A percentile compares a stretch with the other conserved stretches of the same genome.
Conservation (phyloP, 2,888 invertebrate genomes). For the Aporophyla nigra region DNA sequence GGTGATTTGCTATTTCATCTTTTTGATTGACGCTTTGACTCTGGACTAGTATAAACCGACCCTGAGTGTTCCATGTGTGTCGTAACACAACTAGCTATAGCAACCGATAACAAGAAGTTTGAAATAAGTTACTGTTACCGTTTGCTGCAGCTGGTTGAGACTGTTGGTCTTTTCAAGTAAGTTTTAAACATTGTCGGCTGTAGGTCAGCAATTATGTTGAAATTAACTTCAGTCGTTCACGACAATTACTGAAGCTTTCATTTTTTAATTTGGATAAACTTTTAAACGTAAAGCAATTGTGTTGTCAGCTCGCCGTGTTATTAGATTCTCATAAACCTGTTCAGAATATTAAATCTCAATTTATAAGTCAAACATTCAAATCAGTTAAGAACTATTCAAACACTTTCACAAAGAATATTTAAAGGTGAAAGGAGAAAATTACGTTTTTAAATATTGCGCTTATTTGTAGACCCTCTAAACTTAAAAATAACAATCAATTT, state of each 20-base stretch:
- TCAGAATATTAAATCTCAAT: neutral
- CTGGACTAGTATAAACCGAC: too few species aligned
- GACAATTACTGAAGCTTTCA: neutral
- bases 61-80: neutral
- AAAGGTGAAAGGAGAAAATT: neutral
- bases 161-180: neutral
- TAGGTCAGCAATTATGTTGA: neutral
- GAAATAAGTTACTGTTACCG: too few species aligned
- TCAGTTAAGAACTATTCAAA: neutral
- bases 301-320: neutral
- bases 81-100: neutral
- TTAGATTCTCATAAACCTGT: neutral
- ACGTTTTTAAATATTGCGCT: neutral
- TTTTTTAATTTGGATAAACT: neutral
- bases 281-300: neutral
- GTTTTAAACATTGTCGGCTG: neutral
- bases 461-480: neutral
- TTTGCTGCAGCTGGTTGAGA: too few species aligned
- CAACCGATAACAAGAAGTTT: neutral
- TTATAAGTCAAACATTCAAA: neutral
- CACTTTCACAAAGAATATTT: neutral
- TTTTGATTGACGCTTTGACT: too few species aligned
- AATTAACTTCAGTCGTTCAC: slow-evolving; percentile 2
- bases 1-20: too few species aligned
- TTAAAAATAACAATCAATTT: too few species aligned